A percentile compares a stretch with the other conserved stretches of the same genome.
These are phyloP conservation scores for Tryphoninae sp. DNA, from an alignment of 2,888 invertebrate genomes.

Conservation along the genomic window DNA sequence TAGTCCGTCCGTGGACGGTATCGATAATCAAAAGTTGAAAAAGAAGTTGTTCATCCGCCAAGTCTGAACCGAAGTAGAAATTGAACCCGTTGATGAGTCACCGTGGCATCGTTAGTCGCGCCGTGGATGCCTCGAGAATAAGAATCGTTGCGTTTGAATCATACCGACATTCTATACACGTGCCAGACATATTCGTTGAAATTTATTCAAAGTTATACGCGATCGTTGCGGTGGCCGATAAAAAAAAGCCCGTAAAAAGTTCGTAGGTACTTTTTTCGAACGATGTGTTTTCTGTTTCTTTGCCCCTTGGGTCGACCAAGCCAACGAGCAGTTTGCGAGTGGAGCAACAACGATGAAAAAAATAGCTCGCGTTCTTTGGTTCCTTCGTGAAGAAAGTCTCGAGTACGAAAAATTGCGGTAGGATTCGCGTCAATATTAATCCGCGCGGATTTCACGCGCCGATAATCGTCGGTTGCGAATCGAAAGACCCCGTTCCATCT, in stretches of 20 bases:
- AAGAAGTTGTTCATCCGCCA: too few species aligned
- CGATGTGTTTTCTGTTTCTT: not conserved
- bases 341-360: not conserved
- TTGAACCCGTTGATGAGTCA: too few species aligned
- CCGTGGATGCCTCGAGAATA: not conserved
- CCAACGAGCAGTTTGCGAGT: not conserved
- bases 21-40: too few species aligned
- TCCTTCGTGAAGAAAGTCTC: slow-evolving; percentile 3
- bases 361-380: not conserved
- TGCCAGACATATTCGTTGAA: not conserved
- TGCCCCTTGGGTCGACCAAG: too few species aligned
- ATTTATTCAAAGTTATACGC: not conserved
- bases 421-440: slow-evolving; percentile 28
- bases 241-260: not conserved
- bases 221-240: not conserved
- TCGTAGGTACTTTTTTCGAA: not conserved
- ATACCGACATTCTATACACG: slow-evolving; percentile 16
- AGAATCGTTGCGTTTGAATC: not conserved
- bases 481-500: slow-evolving; percentile 46
- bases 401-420: slow-evolving; percentile 16
- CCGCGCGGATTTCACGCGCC: not conserved
- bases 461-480: slow-evolving; percentile 49
- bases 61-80: too few species aligned
- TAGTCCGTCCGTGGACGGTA: too few species aligned
- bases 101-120: not conserved